These are phyloP conservation scores for Baryphthengus martii DNA, from an alignment of 2,113 vertebrate species.

Conservation along the genomic window DNA sequence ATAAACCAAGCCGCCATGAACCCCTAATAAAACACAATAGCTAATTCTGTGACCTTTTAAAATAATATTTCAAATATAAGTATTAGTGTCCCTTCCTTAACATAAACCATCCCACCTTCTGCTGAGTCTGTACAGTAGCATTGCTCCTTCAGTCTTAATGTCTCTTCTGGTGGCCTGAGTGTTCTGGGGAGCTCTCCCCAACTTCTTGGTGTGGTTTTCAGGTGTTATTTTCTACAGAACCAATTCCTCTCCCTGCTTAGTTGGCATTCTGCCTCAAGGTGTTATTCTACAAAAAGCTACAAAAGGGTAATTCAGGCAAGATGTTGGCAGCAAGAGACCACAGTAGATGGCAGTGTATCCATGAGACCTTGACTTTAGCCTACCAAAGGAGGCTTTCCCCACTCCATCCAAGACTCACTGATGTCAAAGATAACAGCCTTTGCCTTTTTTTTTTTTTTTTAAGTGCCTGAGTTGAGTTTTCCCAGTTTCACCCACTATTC, in stretches of 20 bases:
- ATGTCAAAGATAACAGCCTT: accelerated
- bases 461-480: not conserved
- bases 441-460: not conserved
- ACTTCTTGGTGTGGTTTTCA: not conserved
- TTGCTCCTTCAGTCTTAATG: accelerated
- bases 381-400: not conserved
- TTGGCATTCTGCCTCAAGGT: accelerated
- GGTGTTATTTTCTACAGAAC: not conserved
- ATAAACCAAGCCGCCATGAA: not conserved
- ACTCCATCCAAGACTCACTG: accelerated
- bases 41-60: not conserved
- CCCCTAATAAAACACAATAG: not conserved
- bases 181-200: not conserved
- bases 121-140: no score
- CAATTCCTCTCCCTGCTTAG: not conserved
- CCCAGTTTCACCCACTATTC: not conserved
- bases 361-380: not conserved
- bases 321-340: no score
- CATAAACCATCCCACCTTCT: not conserved
- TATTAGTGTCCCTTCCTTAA: not conserved
- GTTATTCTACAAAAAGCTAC: no score
- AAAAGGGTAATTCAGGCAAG: no score
- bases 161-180: not conserved
- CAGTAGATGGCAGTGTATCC: accelerated
- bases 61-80: not conserved